phyloP scores from a whole-genome alignment of 2,888 invertebrate genomes.

The Willowsia nigromaculata region DNA sequence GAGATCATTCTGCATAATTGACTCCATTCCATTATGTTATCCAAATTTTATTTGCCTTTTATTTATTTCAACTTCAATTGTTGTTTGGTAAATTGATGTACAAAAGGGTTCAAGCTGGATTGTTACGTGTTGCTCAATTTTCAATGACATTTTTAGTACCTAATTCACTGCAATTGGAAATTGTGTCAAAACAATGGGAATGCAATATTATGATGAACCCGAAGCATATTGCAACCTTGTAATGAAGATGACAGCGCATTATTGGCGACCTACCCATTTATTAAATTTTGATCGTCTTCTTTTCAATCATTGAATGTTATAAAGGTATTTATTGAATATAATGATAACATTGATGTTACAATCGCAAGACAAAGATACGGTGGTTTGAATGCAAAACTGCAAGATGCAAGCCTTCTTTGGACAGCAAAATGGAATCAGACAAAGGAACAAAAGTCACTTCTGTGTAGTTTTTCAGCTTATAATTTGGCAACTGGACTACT shows the following conservation, averaged over 20 bases:
- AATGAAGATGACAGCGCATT: not conserved
- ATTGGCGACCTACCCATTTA: not conserved
- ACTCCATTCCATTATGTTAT: not conserved
- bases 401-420: not conserved
- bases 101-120: not conserved
- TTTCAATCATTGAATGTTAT: not conserved
- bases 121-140: not conserved
- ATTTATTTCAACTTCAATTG: not conserved
- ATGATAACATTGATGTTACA: not conserved
- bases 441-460: too few species aligned
- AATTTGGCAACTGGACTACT: too few species aligned
- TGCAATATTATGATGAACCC: not conserved
- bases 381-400: not conserved
- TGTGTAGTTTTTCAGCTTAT: too few species aligned
- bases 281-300: constrained; percentile 4
- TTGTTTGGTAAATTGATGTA: not conserved
- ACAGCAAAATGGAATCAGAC: too few species aligned
- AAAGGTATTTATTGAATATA: not conserved
- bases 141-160: too few species aligned
- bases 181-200: not conserved
- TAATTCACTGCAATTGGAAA: too few species aligned
- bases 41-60: not conserved
- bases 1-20: not conserved
- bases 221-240: not conserved
- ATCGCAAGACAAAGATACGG: not conserved